A percentile compares a stretch with the other conserved stretches of the same genome.
phyloP scores from a whole-genome alignment of 2,797 vertebrate species.

The Peromyscus eremicus region DNA sequence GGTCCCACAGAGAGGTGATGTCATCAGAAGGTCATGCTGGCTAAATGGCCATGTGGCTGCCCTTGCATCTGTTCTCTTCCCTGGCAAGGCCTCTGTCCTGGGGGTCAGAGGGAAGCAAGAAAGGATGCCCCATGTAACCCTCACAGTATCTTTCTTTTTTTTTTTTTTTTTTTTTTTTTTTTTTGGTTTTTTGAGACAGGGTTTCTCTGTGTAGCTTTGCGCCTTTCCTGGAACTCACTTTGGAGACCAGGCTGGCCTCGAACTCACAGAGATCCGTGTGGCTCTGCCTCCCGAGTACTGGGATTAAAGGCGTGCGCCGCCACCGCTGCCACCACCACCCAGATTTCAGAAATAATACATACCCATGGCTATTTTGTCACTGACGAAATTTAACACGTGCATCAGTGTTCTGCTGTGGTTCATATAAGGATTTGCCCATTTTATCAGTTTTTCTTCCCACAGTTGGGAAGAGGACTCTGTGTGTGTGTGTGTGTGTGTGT shows the following conservation, averaged over 20 bases:
- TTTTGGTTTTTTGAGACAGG: no score
- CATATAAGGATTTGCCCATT: background rate
- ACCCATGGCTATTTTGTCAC: background rate
- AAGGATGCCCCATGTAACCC: background rate
- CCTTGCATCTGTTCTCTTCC: background rate
- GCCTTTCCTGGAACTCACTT: no score
- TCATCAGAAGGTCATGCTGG: background rate
- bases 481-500: background rate
- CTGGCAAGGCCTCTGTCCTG: background rate
- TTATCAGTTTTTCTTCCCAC: background rate
- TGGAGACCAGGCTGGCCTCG: no score
- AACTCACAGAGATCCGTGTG: no score
- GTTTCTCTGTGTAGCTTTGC: no score
- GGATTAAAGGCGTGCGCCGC: no score
- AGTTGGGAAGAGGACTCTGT: background rate
- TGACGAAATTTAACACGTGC: background rate
- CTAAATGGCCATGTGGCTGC: background rate
- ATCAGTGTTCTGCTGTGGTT: background rate
- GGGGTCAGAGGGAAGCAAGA: background rate
- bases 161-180: no score
- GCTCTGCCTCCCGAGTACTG: no score
- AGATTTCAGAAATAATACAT: background rate
- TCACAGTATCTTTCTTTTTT: background rate
- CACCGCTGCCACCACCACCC: no score
- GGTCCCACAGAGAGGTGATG: background rate